phyloP scores from a whole-genome alignment of 1,140 invertebrate genomes.

The Rhagoletis pomonella region DNA sequence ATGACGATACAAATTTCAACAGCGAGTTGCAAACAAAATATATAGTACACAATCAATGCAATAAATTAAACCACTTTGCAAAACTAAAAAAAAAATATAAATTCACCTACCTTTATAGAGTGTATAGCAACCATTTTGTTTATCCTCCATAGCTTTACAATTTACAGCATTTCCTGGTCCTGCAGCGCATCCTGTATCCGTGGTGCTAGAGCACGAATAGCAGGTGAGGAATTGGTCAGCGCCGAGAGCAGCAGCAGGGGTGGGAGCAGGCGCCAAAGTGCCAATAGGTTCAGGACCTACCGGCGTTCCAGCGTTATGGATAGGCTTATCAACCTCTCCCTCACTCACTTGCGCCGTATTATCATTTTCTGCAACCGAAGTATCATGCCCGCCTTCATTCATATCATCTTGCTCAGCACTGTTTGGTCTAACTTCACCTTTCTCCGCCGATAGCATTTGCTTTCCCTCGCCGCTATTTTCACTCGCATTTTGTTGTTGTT shows the following conservation, averaged over 20 bases:
- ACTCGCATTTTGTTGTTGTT: background rate
- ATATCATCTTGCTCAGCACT: background rate
- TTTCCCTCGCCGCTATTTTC: background rate
- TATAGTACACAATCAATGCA: too few species aligned
- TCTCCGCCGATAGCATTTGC: background rate
- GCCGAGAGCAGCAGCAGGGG: background rate
- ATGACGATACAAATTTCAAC: too few species aligned
- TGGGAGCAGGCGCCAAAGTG: background rate
- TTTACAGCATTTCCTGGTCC: slow-evolving; percentile 34
- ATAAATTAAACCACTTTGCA: background rate
- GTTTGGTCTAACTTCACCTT: background rate
- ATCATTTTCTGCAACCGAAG: background rate
- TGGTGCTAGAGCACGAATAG: slow-evolving; percentile 58
- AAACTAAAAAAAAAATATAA: background rate
- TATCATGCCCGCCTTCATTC: background rate
- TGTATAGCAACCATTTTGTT: slow-evolving; percentile 60
- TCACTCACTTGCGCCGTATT: background rate
- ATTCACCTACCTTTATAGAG: slow-evolving; percentile 60
- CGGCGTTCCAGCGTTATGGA: background rate
- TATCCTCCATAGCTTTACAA: background rate
- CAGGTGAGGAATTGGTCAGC: slow-evolving; percentile 48
- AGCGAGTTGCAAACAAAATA: too few species aligned
- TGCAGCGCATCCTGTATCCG: slow-evolving; percentile 54
- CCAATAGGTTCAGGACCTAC: background rate
- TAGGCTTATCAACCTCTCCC: background rate